Evolutionary conservation across 2,888 invertebrate genomes (phyloP).

Genomic region (Hyposoter dolosus): DNA sequence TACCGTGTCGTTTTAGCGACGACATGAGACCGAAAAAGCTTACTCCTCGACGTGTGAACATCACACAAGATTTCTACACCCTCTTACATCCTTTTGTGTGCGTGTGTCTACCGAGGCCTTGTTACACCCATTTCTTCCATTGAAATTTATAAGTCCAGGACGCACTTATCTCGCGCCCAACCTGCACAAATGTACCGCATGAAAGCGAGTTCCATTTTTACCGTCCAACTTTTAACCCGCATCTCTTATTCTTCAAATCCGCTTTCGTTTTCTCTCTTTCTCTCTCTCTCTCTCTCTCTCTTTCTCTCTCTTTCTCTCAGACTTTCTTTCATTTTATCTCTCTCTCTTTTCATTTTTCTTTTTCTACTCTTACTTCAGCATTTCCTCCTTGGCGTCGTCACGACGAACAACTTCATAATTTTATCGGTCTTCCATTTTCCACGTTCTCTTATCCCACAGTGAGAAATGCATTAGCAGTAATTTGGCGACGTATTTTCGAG

Average conservation of each 20-base stretch:
- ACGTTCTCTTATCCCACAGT: conserved; percentile 66
- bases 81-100: background rate
- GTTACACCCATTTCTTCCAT: conserved; percentile 56
- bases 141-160: conserved; percentile 77
- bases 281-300: conserved; percentile 35
- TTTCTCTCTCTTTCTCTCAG: background rate
- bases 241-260: conserved; percentile 40
- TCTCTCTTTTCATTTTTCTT: conserved; percentile 43
- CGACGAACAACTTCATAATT: conserved; percentile 77
- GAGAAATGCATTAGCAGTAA: conserved; percentile 77
- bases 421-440: conserved; percentile 74
- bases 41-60: conserved; percentile 10
- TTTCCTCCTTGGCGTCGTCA: conserved; percentile 60
- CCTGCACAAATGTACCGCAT: conserved; percentile 66
- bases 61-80: conserved; percentile 19
- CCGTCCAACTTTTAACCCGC: conserved; percentile 68
- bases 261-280: conserved; percentile 21
- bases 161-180: conserved; percentile 71
- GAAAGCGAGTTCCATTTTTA: conserved; percentile 68
- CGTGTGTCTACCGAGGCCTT: conserved; percentile 3
- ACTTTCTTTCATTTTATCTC: background rate
- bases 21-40: conserved; percentile 39
- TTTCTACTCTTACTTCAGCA: conserved; percentile 57
- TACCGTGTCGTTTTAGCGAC: conserved; percentile 61
- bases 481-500: conserved; percentile 69